These are phyloP conservation scores for Sigmodon hispidus DNA, from an alignment of 2,113 vertebrate species.

Conservation along the genomic window DNA sequence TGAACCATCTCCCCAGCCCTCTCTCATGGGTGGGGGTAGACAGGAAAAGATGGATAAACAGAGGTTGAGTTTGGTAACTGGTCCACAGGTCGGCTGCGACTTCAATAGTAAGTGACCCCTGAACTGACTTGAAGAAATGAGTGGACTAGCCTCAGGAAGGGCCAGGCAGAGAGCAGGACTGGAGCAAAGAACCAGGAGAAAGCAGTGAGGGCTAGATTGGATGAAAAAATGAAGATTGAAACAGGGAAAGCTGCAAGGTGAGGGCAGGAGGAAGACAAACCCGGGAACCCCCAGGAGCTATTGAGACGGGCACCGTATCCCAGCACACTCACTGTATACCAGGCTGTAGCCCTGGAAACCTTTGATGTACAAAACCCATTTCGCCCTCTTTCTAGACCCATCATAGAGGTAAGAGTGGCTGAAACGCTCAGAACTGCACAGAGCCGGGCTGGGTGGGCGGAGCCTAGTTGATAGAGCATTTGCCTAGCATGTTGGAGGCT, in stretches of 20 bases:
- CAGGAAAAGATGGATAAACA: not conserved
- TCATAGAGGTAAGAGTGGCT: not conserved
- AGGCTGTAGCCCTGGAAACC: not conserved
- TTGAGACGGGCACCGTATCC: not conserved
- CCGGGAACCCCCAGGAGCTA: not conserved
- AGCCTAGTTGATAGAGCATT: not conserved
- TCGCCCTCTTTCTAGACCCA: not conserved
- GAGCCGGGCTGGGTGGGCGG: not conserved
- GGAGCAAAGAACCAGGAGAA: not conserved
- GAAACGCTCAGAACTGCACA: not conserved
- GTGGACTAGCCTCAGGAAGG: not conserved
- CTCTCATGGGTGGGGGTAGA: too few relatives aligned
- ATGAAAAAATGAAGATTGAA: not conserved
- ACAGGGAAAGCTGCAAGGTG: too few relatives aligned
- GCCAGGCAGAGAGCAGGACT: not conserved
- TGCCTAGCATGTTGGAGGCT: too few relatives aligned
- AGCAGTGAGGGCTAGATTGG: not conserved
- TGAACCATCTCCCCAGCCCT: not conserved
- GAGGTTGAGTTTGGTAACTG: not conserved
- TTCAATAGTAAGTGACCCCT: not conserved
- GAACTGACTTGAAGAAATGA: not conserved
- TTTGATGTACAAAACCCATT: not conserved
- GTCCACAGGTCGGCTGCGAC: not conserved
- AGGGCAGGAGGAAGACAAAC: fast-evolving
- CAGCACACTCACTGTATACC: not conserved